Evolutionary conservation across 2,888 invertebrate species (phyloP).

Genomic region (Neria commutata): DNA sequence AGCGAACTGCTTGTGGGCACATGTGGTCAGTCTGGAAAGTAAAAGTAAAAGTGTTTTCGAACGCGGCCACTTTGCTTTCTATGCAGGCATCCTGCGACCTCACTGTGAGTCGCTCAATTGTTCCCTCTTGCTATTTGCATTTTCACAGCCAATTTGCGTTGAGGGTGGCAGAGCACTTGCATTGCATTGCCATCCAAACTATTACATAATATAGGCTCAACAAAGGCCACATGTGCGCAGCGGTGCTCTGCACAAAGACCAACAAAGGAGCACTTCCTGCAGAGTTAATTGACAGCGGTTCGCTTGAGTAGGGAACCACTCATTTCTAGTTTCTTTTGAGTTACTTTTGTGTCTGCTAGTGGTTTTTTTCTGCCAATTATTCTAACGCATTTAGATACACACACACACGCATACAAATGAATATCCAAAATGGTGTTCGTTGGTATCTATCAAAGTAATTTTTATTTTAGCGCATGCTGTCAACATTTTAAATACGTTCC

Average conservation of each 20-base stretch:
- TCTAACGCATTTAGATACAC: too few species aligned
- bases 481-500: constrained; percentile 38
- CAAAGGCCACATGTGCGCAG: constrained; percentile 20
- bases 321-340: background rate
- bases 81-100: background rate
- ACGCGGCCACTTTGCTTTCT: background rate
- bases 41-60: background rate
- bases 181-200: constrained; percentile 19
- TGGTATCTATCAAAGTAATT: background rate
- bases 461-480: constrained; percentile 34
- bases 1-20: background rate
- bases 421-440: too few species aligned
- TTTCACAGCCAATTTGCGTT: background rate
- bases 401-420: too few species aligned
- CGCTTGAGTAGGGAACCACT: background rate
- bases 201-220: constrained; percentile 49
- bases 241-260: background rate
- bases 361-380: constrained; percentile 3
- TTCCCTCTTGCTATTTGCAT: background rate
- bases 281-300: constrained; percentile 36
- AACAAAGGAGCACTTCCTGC: constrained; percentile 26
- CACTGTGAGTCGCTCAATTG: background rate
- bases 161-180: constrained; percentile 1
- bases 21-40: constrained; percentile 9
- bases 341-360: constrained; percentile 2